phyloP scores from a whole-genome alignment of 1,140 invertebrate species.

The Patella vulgata region DNA sequence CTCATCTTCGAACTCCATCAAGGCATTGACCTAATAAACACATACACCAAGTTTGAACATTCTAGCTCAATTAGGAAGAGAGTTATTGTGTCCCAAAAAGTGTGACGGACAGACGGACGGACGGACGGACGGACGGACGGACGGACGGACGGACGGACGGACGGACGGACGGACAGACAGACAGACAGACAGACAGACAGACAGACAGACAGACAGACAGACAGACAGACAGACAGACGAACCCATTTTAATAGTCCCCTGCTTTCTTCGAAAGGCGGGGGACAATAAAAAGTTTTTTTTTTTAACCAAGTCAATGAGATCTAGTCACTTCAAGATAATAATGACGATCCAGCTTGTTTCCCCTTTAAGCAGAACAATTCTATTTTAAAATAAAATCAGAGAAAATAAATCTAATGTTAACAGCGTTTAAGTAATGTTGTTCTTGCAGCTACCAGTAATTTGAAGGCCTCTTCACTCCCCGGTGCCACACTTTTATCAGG shows the following conservation, averaged over 20 bases:
- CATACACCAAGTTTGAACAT: too few relatives aligned
- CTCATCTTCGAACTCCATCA: too few relatives aligned
- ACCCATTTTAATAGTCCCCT: too few relatives aligned
- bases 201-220: background rate
- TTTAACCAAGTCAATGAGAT: background rate
- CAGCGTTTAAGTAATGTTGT: conserved; percentile 61
- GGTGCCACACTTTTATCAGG: conserved; percentile 70
- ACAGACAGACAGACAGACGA: too few relatives aligned
- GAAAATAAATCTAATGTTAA: conserved; percentile 12
- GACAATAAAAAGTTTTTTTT: too few relatives aligned
- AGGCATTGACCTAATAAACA: too few relatives aligned
- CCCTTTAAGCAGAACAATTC: background rate
- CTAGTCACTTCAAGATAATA: background rate
- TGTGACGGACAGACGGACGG: too few relatives aligned
- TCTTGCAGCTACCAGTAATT: conserved; percentile 64
- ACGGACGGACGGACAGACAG: too few relatives aligned
- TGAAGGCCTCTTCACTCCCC: conserved; percentile 70
- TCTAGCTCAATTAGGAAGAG: too few relatives aligned
- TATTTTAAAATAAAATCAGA: too few relatives aligned
- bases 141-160: background rate
- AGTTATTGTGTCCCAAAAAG: too few relatives aligned
- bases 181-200: conserved; percentile 4
- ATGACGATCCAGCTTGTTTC: background rate
- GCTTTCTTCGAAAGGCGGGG: too few relatives aligned
- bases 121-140: background rate